Conservation (phyloP, 2,797 vertebrate genomes). For the Etheostoma perlongum region DNA sequence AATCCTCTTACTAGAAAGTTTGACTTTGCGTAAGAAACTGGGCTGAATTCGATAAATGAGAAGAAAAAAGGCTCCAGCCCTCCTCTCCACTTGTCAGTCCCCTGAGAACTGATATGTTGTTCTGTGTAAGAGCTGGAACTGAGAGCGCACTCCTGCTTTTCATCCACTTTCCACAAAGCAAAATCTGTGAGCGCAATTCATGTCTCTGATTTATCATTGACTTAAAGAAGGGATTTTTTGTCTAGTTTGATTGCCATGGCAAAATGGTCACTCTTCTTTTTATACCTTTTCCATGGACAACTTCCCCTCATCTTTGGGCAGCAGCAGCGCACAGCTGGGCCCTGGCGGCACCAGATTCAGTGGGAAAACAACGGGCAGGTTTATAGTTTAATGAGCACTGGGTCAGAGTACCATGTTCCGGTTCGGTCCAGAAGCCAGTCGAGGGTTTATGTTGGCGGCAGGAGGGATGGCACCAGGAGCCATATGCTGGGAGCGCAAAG, state of each 20-base stretch:
- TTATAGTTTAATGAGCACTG: conserved; percentile 85
- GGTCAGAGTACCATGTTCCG: conserved; percentile 76
- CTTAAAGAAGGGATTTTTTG: background rate
- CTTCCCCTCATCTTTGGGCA: conserved; percentile 69
- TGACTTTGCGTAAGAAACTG: conserved; percentile 66
- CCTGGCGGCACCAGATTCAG: conserved; percentile 85
- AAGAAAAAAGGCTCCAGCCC: conserved; percentile 45
- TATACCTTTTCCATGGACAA: conserved; percentile 74
- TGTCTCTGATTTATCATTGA: conserved; percentile 29
- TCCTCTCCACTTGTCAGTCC: conserved; percentile 57
- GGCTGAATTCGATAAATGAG: conserved; percentile 69
- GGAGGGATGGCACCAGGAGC: conserved; percentile 58
- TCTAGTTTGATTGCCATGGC: conserved; percentile 71
- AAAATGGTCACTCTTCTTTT: conserved; percentile 67
- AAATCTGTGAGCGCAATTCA: conserved; percentile 29
- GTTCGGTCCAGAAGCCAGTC: conserved; percentile 68
- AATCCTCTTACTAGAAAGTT: conserved; percentile 53
- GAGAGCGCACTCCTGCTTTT: conserved; percentile 47
- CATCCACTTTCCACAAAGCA: conserved; percentile 28
- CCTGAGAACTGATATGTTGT: conserved; percentile 66
- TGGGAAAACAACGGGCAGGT: conserved; percentile 88
- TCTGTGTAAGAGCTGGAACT: conserved; percentile 50
- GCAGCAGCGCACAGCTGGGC: conserved; percentile 63
- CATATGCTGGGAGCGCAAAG: conserved; percentile 49
- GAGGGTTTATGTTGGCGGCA: conserved; percentile 73